These are phyloP conservation scores for Platanista minor DNA, from an alignment of 2,113 vertebrate genomes.

Conservation along the genomic window DNA sequence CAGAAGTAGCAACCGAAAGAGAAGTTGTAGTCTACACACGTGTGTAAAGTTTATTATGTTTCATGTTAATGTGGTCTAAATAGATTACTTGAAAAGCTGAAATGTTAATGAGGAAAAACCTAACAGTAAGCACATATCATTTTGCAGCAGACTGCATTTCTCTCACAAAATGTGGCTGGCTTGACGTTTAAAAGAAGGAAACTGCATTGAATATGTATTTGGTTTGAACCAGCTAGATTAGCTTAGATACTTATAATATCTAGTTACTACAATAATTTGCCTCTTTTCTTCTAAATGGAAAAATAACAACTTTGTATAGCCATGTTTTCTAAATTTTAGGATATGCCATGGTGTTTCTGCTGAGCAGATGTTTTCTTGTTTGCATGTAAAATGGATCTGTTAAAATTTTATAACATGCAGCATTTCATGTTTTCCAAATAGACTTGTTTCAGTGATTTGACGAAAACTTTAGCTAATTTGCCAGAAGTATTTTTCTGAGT, in stretches of 20 bases:
- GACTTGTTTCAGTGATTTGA: conserved; percentile 47
- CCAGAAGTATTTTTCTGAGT: conserved; percentile 50
- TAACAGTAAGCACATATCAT: neutral
- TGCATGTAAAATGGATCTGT: conserved; percentile 21
- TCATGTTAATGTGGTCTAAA: neutral
- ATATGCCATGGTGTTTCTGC: neutral
- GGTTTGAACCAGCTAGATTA: neutral
- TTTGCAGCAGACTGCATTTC: neutral
- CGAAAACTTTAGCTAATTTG: conserved; percentile 31
- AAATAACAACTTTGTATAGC: neutral
- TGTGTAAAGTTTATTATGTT: neutral
- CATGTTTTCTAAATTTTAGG: neutral
- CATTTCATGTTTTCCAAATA: conserved; percentile 54
- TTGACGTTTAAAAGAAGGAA: neutral
- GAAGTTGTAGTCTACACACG: neutral
- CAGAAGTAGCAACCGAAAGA: neutral
- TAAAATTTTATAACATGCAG: conserved; percentile 42
- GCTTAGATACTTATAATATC: neutral
- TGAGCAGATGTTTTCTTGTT: conserved; percentile 56
- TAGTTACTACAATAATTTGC: neutral
- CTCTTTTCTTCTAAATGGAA: neutral
- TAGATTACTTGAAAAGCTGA: neutral
- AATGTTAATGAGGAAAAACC: neutral
- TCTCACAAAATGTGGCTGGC: neutral
- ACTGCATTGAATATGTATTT: neutral